Evolutionary conservation across 2,888 invertebrate genomes (phyloP).

Genomic region (Sesia apiformis): DNA sequence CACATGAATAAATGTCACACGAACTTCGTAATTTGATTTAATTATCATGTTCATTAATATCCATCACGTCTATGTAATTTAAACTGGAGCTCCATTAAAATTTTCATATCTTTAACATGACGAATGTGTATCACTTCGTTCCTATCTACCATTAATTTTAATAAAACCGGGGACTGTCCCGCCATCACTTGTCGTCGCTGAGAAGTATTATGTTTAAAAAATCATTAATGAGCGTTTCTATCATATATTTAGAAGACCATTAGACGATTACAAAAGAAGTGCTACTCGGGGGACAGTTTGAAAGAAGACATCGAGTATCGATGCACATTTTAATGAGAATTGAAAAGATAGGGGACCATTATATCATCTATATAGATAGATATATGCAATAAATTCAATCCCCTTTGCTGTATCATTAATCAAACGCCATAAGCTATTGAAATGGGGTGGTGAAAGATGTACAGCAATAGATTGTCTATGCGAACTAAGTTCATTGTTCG

Average conservation of each 20-base stretch:
- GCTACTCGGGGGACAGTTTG: constrained; percentile 13
- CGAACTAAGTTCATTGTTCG: constrained; percentile 45
- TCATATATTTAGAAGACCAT: constrained; percentile 19
- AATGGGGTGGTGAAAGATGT: constrained; percentile 62
- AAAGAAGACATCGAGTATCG: constrained; percentile 25
- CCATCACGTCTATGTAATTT: constrained; percentile 7
- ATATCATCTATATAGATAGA: constrained; percentile 5
- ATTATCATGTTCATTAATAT: no score
- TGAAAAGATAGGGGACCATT: constrained; percentile 15
- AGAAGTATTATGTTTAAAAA: constrained; percentile 13
- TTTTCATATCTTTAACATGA: constrained; percentile 7
- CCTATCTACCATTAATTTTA: constrained; percentile 22
- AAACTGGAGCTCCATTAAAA: constrained; percentile 2
- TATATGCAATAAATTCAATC: constrained; percentile 41
- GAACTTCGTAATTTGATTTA: no score
- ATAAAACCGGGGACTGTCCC: constrained; percentile 16
- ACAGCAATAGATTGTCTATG: constrained; percentile 55
- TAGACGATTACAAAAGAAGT: constrained; percentile 22
- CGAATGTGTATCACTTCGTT: constrained; percentile 10
- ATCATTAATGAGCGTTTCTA: constrained; percentile 18
- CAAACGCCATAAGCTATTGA: constrained; percentile 60
- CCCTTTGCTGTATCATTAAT: constrained; percentile 57
- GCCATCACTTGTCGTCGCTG: constrained; percentile 4
- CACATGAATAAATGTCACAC: no score
- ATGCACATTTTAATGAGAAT: constrained; percentile 27